A percentile compares a stretch with the other conserved stretches of the same genome.
Conservation (phyloP, 2,113 vertebrate genomes). For the Nothobranchius kuhntae region DNA sequence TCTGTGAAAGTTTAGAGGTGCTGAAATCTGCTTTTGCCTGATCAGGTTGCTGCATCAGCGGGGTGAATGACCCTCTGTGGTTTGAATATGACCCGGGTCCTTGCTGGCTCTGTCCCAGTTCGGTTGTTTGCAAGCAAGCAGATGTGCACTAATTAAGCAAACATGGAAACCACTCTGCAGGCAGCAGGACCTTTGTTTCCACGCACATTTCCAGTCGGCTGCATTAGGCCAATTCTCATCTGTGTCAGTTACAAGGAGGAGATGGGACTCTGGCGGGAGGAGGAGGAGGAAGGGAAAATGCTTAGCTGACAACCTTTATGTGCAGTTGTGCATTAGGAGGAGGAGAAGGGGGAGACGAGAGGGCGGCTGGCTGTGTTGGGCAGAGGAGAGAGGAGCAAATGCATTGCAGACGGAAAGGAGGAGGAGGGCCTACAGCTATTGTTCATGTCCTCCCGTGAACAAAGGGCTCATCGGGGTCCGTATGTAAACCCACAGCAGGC, state of each 20-base stretch:
- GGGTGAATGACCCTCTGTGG: neutral
- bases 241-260: conserved; percentile 65
- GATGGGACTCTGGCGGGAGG: conserved; percentile 56
- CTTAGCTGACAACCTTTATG: conserved; percentile 75
- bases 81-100: conserved; percentile 9
- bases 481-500: conserved; percentile 78
- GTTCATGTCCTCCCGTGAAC: conserved; percentile 85
- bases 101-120: conserved; percentile 25
- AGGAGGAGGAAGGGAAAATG: conserved; percentile 58
- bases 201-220: conserved; percentile 42
- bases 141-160: conserved; percentile 60
- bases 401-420: conserved; percentile 72
- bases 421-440: conserved; percentile 84
- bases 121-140: conserved; percentile 38
- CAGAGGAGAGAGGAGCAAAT: conserved; percentile 73
- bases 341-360: conserved; percentile 50
- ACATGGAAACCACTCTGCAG: conserved; percentile 62
- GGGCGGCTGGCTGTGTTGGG: conserved; percentile 66
- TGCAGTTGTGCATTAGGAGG: conserved; percentile 70
- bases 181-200: conserved; percentile 54
- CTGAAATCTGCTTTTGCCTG: conserved; percentile 23
- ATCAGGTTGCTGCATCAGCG: conserved; percentile 21
- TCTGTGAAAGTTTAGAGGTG: conserved; percentile 12
- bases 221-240: conserved; percentile 71
- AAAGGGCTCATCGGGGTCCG: conserved; percentile 84